Evolutionary conservation across 2,113 vertebrate genomes (phyloP).

Genomic region (Mionectes macconnelli): DNA sequence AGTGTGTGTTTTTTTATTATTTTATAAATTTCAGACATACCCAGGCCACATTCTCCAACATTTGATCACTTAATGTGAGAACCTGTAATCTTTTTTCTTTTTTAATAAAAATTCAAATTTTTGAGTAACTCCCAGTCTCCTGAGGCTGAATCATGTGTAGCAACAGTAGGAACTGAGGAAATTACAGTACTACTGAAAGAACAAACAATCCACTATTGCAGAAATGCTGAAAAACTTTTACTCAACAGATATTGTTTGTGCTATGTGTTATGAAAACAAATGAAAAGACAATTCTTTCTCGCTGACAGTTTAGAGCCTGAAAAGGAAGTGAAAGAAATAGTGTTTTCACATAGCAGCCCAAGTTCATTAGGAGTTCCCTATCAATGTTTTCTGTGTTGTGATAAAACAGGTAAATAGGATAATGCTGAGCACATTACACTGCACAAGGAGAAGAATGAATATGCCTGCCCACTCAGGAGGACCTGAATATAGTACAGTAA

Average conservation of each 20-base stretch:
- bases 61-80: neutral
- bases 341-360: neutral
- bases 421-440: neutral
- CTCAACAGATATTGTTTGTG: neutral
- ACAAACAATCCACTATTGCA: accelerated
- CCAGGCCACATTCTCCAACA: neutral
- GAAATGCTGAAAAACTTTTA: neutral
- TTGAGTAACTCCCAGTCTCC: neutral
- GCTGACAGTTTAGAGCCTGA: neutral
- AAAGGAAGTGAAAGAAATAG: neutral
- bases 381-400: neutral
- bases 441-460: neutral
- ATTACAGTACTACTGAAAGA: neutral
- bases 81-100: neutral
- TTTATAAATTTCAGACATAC: neutral
- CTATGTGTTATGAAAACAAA: neutral
- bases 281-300: neutral
- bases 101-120: neutral
- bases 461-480: neutral
- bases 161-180: neutral
- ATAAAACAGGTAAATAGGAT: neutral
- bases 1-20: neutral
- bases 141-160: neutral
- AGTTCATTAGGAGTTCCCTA: neutral
- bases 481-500: neutral